These are phyloP conservation scores for Glandiceps talaboti DNA, from an alignment of 53 echinoderm and acorn worm genomes.

Conservation along the genomic window DNA sequence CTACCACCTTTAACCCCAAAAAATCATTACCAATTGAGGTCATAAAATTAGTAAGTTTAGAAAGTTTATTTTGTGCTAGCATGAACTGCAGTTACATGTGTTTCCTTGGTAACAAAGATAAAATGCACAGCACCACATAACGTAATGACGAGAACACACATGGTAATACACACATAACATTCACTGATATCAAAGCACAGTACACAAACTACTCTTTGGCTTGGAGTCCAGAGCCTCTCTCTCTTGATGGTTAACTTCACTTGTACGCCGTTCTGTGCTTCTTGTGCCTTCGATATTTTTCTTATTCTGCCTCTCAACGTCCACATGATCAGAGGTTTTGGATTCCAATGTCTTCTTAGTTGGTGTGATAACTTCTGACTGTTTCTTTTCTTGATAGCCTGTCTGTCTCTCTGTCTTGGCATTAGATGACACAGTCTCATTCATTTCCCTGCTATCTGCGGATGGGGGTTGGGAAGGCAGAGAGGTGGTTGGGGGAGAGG, in stretches of 20 bases:
- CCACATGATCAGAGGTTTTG: background rate
- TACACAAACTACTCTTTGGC: background rate
- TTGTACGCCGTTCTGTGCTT: background rate
- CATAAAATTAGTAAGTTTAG: too few species aligned
- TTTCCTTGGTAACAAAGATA: too few species aligned
- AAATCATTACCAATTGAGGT: too few species aligned
- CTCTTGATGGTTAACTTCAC: background rate
- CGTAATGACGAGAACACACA: too few species aligned
- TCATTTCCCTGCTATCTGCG: background rate
- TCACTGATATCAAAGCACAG: background rate
- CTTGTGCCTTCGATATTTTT: background rate
- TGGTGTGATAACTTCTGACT: background rate
- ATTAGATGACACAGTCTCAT: background rate
- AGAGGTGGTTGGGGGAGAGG: background rate
- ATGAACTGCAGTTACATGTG: too few species aligned
- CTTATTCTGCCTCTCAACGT: background rate
- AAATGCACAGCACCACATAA: too few species aligned
- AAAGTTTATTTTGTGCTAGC: too few species aligned
- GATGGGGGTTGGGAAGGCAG: background rate
- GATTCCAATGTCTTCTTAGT: background rate
- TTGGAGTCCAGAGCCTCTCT: background rate
- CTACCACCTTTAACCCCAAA: too few species aligned
- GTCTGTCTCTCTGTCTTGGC: background rate
- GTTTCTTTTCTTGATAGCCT: background rate
- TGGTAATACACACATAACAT: too few species aligned